Percentiles rank a stretch among this genome's conserved stretches.
phyloP scores from a whole-genome alignment of 2,797 vertebrate genomes.

The Syncerus caffer region DNA sequence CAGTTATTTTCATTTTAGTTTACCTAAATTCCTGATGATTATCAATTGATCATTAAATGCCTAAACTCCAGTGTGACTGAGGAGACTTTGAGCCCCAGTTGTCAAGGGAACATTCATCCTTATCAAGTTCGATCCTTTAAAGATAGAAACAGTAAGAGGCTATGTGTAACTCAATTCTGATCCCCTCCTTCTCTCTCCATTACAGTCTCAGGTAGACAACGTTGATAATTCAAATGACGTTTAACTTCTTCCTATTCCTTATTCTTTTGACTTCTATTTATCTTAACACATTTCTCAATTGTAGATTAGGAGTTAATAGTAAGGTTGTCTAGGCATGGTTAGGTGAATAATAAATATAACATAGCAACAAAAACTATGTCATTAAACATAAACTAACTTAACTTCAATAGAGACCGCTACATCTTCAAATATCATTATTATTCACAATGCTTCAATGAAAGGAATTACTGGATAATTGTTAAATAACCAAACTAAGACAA shows the following conservation, averaged over 20 bases:
- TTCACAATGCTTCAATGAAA: not conserved
- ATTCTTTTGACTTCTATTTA: not conserved
- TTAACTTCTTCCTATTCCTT: not conserved
- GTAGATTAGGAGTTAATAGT: not conserved
- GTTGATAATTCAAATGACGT: not conserved
- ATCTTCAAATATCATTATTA: not conserved
- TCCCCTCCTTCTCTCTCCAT: not conserved
- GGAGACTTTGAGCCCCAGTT: not conserved
- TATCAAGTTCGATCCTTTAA: not conserved
- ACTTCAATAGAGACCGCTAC: not conserved
- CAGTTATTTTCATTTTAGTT: not conserved
- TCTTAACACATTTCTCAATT: not conserved
- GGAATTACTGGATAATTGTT: not conserved
- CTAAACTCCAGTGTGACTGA: not conserved
- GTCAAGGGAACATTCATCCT: constrained; percentile 17
- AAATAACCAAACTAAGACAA: constrained; percentile 10
- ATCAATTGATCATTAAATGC: not conserved
- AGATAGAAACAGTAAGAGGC: constrained; percentile 34
- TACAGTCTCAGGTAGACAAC: not conserved
- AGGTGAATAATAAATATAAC: not conserved
- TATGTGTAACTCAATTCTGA: constrained; percentile 27
- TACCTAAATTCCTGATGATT: not conserved
- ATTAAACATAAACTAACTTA: not conserved
- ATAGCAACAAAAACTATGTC: not conserved
- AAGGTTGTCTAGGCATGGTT: not conserved